Conservation (phyloP, 1,140 invertebrate species). For the Elymnias hypermnestra region DNA sequence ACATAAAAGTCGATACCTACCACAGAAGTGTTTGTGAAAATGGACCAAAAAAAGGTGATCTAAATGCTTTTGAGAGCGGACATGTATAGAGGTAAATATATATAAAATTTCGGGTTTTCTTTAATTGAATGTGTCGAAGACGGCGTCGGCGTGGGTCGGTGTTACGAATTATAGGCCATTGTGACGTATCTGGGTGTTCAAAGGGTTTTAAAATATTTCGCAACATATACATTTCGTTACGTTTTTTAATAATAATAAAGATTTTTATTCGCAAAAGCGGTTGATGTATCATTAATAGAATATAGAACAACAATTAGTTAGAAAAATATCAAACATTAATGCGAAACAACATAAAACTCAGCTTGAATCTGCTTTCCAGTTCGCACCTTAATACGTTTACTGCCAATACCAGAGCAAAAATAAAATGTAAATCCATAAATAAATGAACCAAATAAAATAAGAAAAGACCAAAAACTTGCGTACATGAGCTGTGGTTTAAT, state of each 20-base stretch:
- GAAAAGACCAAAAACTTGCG: no score
- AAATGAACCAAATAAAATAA: no score
- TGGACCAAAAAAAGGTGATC: slow-evolving; percentile 7
- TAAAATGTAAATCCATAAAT: no score
- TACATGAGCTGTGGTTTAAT: no score
- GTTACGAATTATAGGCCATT: slow-evolving; percentile 56
- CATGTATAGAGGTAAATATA: slow-evolving; percentile 29
- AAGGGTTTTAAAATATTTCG: slow-evolving; percentile 29
- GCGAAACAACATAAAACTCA: no score
- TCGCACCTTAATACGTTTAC: no score
- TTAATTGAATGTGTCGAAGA: slow-evolving; percentile 46
- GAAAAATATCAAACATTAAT: no score
- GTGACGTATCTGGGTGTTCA: slow-evolving; percentile 31
- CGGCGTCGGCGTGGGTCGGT: slow-evolving; percentile 39
- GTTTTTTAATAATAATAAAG: background rate
- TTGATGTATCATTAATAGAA: no score
- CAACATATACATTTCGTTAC: slow-evolving; percentile 1
- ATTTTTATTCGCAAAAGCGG: no score
- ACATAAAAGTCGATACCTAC: slow-evolving; percentile 15
- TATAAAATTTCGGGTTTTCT: slow-evolving; percentile 48
- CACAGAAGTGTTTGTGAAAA: slow-evolving; percentile 18
- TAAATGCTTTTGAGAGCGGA: slow-evolving; percentile 22
- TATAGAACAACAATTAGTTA: no score
- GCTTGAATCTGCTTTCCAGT: no score
- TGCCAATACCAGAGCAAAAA: no score